Evolutionary conservation across 2,888 invertebrate species (phyloP), one percentile per base, ranked within the genome.

Genomic region (Epirrhoe alternata): DNA sequence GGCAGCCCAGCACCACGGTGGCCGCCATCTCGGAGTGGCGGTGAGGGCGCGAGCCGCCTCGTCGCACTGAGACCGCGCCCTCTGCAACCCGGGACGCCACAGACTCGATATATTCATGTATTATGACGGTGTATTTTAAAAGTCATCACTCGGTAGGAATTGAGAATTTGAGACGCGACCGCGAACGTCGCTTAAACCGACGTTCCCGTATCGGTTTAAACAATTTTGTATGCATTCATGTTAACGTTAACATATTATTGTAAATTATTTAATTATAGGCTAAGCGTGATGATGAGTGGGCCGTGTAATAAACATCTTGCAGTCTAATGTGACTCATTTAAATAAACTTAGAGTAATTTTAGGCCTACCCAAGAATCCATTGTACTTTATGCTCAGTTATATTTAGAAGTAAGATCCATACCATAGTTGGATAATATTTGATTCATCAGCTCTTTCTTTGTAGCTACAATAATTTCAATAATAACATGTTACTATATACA

Each of bases 1-100:
- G 94, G 60, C 94, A 95, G 84, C 94, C 95, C 70, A 94, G 94
- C 82, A 94, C 95, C 79, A 90, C 94, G 77, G 92, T 90, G 89
- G 91, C 93, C 75, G 94, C 92, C 85, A 89, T 90, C 86, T 87
- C 92, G 72, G 94, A 94, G 89, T 94, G 95, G 92, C 94, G 95
- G 90, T 93, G 94, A 90, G 94, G 77, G 86, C 88, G 75, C 38
- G 10, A 8, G 38, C 38, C 38, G 33, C 38, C 38, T 42, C 38
- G 86, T 85, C 76, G 71, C 75, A 70, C 74, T 74, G 87, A 76
- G 76, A 56, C 74, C 72, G 35, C 33, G 65, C 67, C 72, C 62
- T 70, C 72, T 24, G 42, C 42, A 30, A 62, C 66, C 66, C 66
- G 62, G 31, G 66, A 24, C 66, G 66, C 63, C 69, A 64, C 76